Conservation (phyloP, 2,888 invertebrate genomes). For the Clostera curtula region DNA sequence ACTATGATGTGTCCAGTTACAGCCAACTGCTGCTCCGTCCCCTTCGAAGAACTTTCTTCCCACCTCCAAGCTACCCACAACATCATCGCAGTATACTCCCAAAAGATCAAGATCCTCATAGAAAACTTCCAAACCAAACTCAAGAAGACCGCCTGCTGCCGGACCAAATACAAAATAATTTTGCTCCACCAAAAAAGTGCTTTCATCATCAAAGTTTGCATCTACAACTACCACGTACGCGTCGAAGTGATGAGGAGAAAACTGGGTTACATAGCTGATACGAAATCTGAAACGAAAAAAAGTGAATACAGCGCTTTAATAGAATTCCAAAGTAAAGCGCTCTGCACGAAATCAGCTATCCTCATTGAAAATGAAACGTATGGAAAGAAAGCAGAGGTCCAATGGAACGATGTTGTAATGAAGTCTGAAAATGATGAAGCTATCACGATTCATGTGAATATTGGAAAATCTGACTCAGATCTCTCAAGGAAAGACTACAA, state of each 20-base stretch:
- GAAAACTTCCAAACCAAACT: slow-evolving; percentile 68
- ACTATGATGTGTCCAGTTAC: slow-evolving; percentile 64
- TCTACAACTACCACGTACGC: slow-evolving; percentile 65
- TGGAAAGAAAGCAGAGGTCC: slow-evolving; percentile 65
- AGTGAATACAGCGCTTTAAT: slow-evolving; percentile 63
- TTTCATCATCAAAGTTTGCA: slow-evolving; percentile 67
- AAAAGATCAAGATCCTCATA: slow-evolving; percentile 66
- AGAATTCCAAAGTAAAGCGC: slow-evolving; percentile 65
- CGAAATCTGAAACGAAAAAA: slow-evolving; percentile 52
- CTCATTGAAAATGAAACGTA: slow-evolving; percentile 63
- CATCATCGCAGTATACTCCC: slow-evolving; percentile 65
- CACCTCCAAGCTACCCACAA: slow-evolving; percentile 59
- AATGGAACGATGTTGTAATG: slow-evolving; percentile 63
- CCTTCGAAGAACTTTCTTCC: slow-evolving; percentile 58
- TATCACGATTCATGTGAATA: slow-evolving; percentile 65
- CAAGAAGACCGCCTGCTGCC: slow-evolving; percentile 63
- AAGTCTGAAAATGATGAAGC: slow-evolving; percentile 65
- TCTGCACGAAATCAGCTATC: slow-evolving; percentile 61
- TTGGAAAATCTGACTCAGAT: slow-evolving; percentile 50
- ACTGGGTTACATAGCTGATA: slow-evolving; percentile 56
- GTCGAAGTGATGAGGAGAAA: slow-evolving; percentile 67
- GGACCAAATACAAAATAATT: slow-evolving; percentile 67
- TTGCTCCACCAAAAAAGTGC: slow-evolving; percentile 63
- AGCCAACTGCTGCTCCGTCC: slow-evolving; percentile 57
- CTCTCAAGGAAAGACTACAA: slow-evolving; percentile 37